A percentile compares a stretch with the other conserved stretches of the same genome.
Evolutionary conservation across 35 echinoderm and acorn worm genomes (phyloP).

Genomic region (Diadema setosum): DNA sequence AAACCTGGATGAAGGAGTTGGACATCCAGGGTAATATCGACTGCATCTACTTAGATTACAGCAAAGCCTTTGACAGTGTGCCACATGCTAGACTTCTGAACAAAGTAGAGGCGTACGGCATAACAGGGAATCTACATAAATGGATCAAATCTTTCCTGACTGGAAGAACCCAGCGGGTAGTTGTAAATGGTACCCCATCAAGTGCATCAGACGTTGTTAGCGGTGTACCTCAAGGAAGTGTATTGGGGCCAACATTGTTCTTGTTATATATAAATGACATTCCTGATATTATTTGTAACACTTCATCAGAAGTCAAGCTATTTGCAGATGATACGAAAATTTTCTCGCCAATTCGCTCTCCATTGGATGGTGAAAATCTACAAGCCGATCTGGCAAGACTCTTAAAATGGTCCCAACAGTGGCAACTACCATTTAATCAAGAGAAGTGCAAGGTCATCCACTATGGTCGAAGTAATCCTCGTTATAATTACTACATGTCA

Average conservation of each 20-base stretch:
- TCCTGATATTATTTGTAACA: neutral
- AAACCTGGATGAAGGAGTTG: neutral
- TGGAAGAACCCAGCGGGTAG: neutral
- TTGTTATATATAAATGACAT: constrained; percentile 15
- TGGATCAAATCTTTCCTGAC: neutral
- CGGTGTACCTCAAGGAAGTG: neutral
- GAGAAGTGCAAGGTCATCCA: neutral
- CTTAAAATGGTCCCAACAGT: neutral
- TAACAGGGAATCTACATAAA: neutral
- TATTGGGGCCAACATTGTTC: neutral
- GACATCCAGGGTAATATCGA: neutral
- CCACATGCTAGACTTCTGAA: neutral
- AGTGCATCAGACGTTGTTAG: neutral
- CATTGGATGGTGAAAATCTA: neutral
- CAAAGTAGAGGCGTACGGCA: neutral
- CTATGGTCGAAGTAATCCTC: neutral
- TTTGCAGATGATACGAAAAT: constrained; percentile 6
- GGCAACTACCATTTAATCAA: neutral
- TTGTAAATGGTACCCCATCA: constrained; percentile 1
- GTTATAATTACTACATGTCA: neutral
- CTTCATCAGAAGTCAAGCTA: neutral
- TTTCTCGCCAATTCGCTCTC: neutral
- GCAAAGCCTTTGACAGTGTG: neutral
- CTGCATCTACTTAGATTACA: neutral
- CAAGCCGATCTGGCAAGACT: neutral